These are phyloP conservation scores for Miniopterus natalensis DNA, from an alignment of 2,113 vertebrate genomes.

Conservation along the genomic window DNA sequence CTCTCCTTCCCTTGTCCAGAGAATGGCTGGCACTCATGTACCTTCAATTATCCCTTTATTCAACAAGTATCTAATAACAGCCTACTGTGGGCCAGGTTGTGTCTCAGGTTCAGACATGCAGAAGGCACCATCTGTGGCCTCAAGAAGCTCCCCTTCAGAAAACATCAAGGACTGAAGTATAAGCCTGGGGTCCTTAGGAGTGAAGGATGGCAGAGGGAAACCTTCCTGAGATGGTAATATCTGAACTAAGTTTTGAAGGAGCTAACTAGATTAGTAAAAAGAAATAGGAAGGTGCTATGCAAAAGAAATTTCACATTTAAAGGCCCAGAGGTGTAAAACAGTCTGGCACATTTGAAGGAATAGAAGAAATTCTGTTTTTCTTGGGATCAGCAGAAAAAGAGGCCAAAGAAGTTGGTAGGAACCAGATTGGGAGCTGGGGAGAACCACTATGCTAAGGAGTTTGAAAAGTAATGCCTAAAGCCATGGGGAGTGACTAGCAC, in stretches of 20 bases:
- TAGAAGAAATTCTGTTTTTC: neutral
- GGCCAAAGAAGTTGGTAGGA: neutral
- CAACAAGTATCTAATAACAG: neutral
- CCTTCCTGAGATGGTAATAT: neutral
- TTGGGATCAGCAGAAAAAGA: neutral
- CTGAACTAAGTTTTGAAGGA: neutral
- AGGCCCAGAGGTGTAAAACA: neutral
- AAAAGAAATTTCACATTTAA: slow-evolving; percentile 25
- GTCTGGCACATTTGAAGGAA: neutral
- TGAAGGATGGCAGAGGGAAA: neutral
- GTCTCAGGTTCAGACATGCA: neutral
- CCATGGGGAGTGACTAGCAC: neutral
- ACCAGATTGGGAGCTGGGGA: neutral
- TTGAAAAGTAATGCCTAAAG: neutral
- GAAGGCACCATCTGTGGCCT: neutral
- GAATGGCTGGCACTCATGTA: neutral
- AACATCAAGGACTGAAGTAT: neutral
- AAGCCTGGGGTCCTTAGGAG: neutral
- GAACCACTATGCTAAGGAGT: neutral
- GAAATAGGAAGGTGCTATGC: neutral
- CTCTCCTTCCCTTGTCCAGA: slow-evolving; percentile 12
- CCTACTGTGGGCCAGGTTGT: neutral
- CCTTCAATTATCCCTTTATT: slow-evolving; percentile 43
- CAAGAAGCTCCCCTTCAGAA: neutral
- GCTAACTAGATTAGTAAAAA: slow-evolving; percentile 11